Conservation (phyloP, 37 sponge, comb jelly and placozoan species). For the Hormiphora californensis region DNA sequence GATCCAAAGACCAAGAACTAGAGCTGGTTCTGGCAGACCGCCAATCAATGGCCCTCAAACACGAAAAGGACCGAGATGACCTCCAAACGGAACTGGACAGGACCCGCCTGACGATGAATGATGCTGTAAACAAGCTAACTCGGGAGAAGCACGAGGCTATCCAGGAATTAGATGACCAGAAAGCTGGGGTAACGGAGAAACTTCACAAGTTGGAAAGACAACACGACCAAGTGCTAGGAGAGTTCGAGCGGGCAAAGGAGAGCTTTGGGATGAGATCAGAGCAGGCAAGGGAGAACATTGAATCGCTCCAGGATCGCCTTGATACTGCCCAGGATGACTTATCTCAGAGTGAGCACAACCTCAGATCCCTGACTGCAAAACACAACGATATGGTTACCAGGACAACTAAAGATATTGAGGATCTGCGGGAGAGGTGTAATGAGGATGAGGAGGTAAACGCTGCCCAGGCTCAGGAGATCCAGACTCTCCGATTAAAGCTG, state of each 20-base stretch:
- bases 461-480: slow-evolving; percentile 31
- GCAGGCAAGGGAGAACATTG: slow-evolving; percentile 30
- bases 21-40: slow-evolving; percentile 24
- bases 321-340: slow-evolving; percentile 11
- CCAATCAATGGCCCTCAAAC: background rate
- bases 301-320: background rate
- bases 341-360: slow-evolving; percentile 30
- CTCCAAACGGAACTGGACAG: background rate
- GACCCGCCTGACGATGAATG: background rate
- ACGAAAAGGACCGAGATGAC: background rate
- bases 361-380: slow-evolving; percentile 48
- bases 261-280: slow-evolving; percentile 30
- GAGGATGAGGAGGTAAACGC: slow-evolving; percentile 39
- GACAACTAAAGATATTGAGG: slow-evolving; percentile 43
- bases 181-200: slow-evolving; percentile 37
- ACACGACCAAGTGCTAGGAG: background rate
- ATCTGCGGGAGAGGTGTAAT: slow-evolving; percentile 28
- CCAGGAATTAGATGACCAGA: slow-evolving; percentile 27
- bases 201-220: slow-evolving; percentile 36
- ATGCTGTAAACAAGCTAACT: slow-evolving; percentile 22
- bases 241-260: slow-evolving; percentile 38
- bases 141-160: slow-evolving; percentile 23
- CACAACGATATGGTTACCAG: slow-evolving; percentile 24
- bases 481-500: slow-evolving; percentile 43
- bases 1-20: slow-evolving; percentile 35